Evolutionary conservation across 2,888 invertebrate species (phyloP), one percentile per base, ranked within the genome.

Genomic region (Polietes domitor): DNA sequence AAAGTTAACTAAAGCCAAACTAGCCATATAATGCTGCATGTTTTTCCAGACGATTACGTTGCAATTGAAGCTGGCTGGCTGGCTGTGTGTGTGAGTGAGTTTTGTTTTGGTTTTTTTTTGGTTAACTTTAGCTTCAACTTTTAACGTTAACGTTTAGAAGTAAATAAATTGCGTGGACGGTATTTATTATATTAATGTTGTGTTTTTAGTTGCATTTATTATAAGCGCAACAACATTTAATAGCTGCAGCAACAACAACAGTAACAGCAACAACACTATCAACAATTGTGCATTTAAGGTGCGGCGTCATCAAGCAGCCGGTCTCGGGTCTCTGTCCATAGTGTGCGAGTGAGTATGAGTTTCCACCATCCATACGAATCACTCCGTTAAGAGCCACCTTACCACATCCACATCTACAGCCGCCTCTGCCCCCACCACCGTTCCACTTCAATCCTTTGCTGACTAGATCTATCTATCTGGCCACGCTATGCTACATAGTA

Each of bases 151-250:
- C 72, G 58, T 80, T 73, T 72, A 61, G 75, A 81, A 78, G 83
- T 80, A 83, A 83, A 85, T 86, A 89, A 89, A 89, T 89, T 90
- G 90, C 90, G 90, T 90, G 90, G 90, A 90, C 90, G 90, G 90
- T 88, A 89, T 90, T 90, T 90, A 89, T 90, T 89, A 90, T 90
- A 88, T 88, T 80, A 85, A 85, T 87, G 87, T 87, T 86, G 86
- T 73, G 83, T 83, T 84, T 85, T 79, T 84, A 81, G 87, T 86
- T 87, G 85, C 86, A 87, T 87, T 84, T 85, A 79, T 81, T 85
- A 85, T 75, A 86, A 82, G 78, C 72, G 82, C 81, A 80, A 80
- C 83, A 79, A 61, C 55, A 63, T 77, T 82, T 80, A 80, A 82
- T 79, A 81, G 82, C 78, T 78, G 82, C 80, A 85, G n/a, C n/a